Conservation (phyloP, 92 coral and sea anemone species). For the Zoanthus sansibaricus region DNA sequence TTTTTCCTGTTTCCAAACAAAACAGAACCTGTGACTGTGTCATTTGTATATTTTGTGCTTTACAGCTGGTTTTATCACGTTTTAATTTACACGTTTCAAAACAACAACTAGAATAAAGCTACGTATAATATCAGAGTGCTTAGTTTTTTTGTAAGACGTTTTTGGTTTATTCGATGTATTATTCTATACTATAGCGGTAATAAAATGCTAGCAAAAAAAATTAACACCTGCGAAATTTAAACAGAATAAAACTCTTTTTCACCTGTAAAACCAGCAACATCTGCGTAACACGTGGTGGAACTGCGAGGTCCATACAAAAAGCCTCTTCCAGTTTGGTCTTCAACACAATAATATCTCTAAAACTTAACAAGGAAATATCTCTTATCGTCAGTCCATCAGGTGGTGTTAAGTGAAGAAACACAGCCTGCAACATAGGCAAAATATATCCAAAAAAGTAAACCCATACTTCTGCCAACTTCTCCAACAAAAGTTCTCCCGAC, state of each 20-base stretch:
- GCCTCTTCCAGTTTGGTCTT: conserved; percentile 97
- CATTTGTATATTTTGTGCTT: background rate
- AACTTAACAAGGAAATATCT: conserved; percentile 81
- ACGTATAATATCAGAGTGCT: no score
- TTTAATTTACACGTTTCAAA: background rate
- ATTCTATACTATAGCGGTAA: background rate
- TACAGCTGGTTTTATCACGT: background rate
- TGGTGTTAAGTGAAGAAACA: conserved; percentile 88
- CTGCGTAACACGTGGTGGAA: conserved; percentile 85
- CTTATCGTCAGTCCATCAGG: conserved; percentile 90
- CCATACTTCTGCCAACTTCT: conserved; percentile 89
- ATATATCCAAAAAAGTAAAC: conserved; percentile 81
- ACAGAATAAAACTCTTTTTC: conserved; percentile 41
- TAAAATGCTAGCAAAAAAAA: background rate
- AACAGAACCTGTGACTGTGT: background rate
- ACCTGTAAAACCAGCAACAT: conserved; percentile 98
- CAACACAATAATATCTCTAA: conserved; percentile 94
- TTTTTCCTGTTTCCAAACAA: background rate
- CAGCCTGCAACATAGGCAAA: conserved; percentile 92
- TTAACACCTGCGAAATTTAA: conserved; percentile 20
- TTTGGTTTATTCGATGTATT: background rate
- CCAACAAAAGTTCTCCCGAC: conserved; percentile 87
- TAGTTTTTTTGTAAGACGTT: no score
- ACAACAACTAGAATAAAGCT: background rate
- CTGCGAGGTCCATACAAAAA: conserved; percentile 78